Evolutionary conservation across 2,797 vertebrate genomes (phyloP).

Genomic region (Tympanoctomys barrerae): DNA sequence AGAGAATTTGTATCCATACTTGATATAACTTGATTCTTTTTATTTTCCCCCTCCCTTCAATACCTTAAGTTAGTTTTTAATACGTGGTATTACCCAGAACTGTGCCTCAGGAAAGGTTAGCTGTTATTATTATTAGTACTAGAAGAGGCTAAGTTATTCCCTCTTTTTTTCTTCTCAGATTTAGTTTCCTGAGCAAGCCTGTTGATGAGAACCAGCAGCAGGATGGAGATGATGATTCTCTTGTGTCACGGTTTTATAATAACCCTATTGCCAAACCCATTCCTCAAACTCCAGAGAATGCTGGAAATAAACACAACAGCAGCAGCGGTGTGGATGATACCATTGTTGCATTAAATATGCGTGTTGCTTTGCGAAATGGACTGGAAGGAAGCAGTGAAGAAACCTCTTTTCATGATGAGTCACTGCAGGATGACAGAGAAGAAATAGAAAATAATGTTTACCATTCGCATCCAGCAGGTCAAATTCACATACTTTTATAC

Average conservation of each 20-base stretch:
- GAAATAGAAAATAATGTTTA: conserved; percentile 88
- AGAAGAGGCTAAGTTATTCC: neutral
- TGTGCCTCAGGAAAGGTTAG: neutral
- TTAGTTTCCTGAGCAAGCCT: conserved; percentile 87
- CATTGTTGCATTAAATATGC: conserved; percentile 93
- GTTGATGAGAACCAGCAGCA: conserved; percentile 89
- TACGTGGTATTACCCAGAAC: neutral
- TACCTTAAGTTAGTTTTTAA: conserved; percentile 42
- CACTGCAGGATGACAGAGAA: conserved; percentile 93
- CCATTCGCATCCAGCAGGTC: conserved; percentile 95
- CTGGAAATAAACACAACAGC: conserved; percentile 82
- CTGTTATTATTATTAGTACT: neutral
- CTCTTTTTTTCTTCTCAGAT: conserved; percentile 77
- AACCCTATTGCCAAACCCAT: conserved; percentile 95
- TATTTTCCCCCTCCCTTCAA: neutral
- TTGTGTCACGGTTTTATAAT: conserved; percentile 94
- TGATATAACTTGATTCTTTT: neutral
- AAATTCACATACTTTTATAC: conserved; percentile 27
- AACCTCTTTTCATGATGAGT: conserved; percentile 94
- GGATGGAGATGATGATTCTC: conserved; percentile 89
- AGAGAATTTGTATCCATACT: neutral
- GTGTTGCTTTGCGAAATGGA: conserved; percentile 89
- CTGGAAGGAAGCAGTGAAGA: conserved; percentile 96
- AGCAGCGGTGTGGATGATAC: conserved; percentile 92
- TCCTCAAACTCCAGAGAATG: conserved; percentile 89